Percentiles rank a stretch among this genome's conserved stretches.
These are phyloP conservation scores for Diaperis boleti DNA, from an alignment of 2,888 invertebrate genomes.

Conservation along the genomic window DNA sequence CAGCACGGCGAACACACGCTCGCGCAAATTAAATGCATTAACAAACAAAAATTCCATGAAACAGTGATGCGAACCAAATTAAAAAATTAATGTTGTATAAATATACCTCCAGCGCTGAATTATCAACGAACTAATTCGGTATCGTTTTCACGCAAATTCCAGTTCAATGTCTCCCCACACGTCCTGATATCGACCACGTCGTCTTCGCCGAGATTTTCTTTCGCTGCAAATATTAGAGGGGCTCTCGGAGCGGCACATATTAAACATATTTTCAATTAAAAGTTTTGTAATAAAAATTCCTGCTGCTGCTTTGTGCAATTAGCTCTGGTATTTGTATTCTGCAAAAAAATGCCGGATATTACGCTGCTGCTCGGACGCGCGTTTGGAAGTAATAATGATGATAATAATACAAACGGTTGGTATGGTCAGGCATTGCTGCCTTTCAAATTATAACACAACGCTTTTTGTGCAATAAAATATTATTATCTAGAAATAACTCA, in stretches of 20 bases:
- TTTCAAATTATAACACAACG: too few species aligned
- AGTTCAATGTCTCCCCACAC: constrained; percentile 22
- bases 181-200: constrained; percentile 18
- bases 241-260: not conserved
- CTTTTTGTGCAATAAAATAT: too few species aligned
- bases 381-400: too few species aligned
- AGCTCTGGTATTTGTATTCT: not conserved
- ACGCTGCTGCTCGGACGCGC: too few species aligned
- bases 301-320: not conserved
- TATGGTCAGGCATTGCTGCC: too few species aligned
- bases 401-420: too few species aligned
- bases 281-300: constrained; percentile 3
- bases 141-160: too few species aligned
- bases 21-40: not conserved
- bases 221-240: not conserved
- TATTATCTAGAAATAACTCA: too few species aligned
- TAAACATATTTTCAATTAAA: constrained; percentile 10
- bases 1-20: not conserved
- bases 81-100: not conserved
- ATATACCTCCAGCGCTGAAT: not conserved
- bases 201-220: constrained; percentile 18
- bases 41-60: not conserved
- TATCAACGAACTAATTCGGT: not conserved
- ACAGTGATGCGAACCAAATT: not conserved
- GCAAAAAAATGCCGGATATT: not conserved